Evolutionary conservation across 2,797 vertebrate genomes (phyloP).

Genomic region (Scleropages formosus): DNA sequence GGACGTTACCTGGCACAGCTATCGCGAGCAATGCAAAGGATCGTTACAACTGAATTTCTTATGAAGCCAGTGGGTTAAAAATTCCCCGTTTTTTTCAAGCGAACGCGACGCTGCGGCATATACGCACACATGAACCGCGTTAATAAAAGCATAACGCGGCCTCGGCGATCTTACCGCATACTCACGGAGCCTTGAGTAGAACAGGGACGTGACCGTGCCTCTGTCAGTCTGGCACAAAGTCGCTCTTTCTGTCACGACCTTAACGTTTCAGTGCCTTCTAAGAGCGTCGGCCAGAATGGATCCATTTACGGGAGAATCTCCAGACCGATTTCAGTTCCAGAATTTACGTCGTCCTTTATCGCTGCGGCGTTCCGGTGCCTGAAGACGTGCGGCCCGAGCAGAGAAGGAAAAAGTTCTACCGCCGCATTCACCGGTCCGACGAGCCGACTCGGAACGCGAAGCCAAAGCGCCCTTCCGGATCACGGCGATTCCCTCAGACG

Average conservation of each 20-base stretch:
- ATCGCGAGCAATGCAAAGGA: neutral
- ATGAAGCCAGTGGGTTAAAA: neutral
- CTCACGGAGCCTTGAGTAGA: no score
- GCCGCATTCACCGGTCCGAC: neutral
- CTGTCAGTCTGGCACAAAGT: neutral
- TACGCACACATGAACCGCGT: no score
- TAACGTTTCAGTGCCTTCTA: no score
- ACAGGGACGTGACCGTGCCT: no score
- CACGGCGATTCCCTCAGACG: neutral
- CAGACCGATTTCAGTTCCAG: constrained; percentile 4
- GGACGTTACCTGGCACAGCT: neutral
- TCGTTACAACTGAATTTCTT: neutral
- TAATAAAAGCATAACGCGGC: no score
- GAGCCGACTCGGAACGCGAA: neutral
- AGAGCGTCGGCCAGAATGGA: neutral
- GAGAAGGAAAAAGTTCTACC: neutral
- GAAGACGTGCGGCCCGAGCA: neutral
- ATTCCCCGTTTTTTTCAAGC: neutral
- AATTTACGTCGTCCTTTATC: neutral
- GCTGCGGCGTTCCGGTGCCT: neutral
- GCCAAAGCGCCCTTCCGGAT: neutral
- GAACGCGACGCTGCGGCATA: neutral
- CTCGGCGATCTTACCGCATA: no score
- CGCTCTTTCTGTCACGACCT: neutral
- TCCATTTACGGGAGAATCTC: neutral